Conservation (phyloP, 2,888 invertebrate genomes). For the Dasysyrphus tricinctus region DNA sequence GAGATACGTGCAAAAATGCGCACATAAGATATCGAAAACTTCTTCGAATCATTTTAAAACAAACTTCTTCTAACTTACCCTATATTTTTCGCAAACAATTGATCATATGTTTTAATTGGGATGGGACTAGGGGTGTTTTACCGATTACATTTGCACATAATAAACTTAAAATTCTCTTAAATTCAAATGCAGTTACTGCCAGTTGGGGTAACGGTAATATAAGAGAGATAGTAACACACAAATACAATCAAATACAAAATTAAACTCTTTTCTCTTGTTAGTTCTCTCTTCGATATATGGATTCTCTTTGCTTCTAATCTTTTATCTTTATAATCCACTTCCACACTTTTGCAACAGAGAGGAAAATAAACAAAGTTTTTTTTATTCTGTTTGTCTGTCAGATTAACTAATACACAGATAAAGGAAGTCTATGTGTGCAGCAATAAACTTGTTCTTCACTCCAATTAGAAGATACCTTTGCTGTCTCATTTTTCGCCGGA, state of each 20-base stretch:
- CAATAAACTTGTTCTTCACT: constrained; percentile 55
- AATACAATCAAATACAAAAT: neutral
- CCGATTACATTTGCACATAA: constrained; percentile 27
- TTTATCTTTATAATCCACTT: constrained; percentile 12
- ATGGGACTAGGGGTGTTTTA: constrained; percentile 27
- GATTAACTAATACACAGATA: constrained; percentile 46
- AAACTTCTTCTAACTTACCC: neutral
- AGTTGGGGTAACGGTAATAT: constrained; percentile 22
- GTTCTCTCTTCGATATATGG: constrained; percentile 17
- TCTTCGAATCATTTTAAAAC: neutral
- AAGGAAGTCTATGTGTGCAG: neutral
- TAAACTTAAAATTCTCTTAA: constrained; percentile 24
- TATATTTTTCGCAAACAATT: constrained; percentile 8
- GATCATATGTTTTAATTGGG: constrained; percentile 17
- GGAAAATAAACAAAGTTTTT: constrained; percentile 12
- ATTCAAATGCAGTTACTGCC: neutral
- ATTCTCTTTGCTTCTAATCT: constrained; percentile 5
- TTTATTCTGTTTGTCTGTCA: neutral
- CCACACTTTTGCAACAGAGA: constrained; percentile 51
- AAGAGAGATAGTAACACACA: constrained; percentile 23
- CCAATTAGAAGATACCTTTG: constrained; percentile 58
- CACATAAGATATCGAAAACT: neutral
- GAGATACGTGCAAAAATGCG: too few species aligned
- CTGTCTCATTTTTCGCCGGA: constrained; percentile 28
- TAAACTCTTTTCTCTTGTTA: neutral